Base-by-base conservation (phyloP, 1,140 invertebrate species). In the Gryllus bimaculatus region DNA sequence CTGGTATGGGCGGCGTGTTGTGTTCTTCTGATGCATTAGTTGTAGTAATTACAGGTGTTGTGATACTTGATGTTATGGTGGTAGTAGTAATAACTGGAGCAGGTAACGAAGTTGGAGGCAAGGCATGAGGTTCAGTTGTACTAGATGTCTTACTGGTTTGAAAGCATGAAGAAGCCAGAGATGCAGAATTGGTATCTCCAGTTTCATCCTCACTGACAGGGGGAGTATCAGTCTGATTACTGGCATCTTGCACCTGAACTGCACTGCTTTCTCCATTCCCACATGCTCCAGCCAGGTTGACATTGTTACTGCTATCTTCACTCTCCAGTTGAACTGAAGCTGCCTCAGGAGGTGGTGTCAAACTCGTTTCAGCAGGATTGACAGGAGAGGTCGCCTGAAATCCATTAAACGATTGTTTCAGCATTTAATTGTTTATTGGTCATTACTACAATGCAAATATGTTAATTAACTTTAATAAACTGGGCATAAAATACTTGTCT, bases 151-250 rank as follows among this genome's bases (percentile, higher is more conserved):
- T 66, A 66, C 54, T 66, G 18, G 54, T 13, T 66, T 66, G 54
- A 66, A 66, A 66, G 18, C 54, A 66, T 18, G 18, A 66, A 10
- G 54, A 66, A 66, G 18, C 54, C 54, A 66, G 18, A 18, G 54
- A 18, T 10, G 54, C 54, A 66, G 54, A 66, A 66, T 18, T 18
- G 10, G 2, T 7, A 66, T 66, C 54, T 18, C 54, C 54, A 66
- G 54, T 78, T n/a, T 82, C 81, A 8, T 88, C 87, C 7, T 88
- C 86, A 8, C 84, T 83, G 3, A 82, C 81, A 21, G 85, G 85
- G 0, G 89, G 89, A 3, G 89, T 88, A 81, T 94, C 93, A 0
- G 93, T 94, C 85, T 94, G 93, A 83, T 94, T 94, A 20, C 92
- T 93, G 0, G 93, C 93, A 82, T 94, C 93, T 85, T 91, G 92